phyloP scores from a whole-genome alignment of 1,140 invertebrate species.

The Drosophila malerkotliana region DNA sequence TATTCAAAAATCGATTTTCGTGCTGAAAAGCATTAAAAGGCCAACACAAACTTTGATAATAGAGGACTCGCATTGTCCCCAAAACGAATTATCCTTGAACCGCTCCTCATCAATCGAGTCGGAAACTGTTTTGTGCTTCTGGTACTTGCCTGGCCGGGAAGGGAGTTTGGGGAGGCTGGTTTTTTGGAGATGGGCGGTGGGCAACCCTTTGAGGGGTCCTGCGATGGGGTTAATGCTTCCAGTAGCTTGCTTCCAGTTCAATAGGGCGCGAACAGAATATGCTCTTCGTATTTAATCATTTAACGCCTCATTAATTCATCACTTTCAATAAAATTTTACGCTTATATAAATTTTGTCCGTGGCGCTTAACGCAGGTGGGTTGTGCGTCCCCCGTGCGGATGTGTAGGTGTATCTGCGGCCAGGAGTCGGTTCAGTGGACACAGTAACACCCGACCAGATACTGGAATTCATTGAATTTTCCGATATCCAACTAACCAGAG shows the following conservation, averaged over 20 bases:
- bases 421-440: slow-evolving; percentile 33
- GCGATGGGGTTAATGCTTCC: slow-evolving; percentile 41
- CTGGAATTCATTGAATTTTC: slow-evolving; percentile 23
- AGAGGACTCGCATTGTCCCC: too few species aligned
- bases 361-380: slow-evolving; percentile 41
- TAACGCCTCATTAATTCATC: slow-evolving; percentile 83
- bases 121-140: slow-evolving; percentile 6
- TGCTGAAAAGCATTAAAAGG: too few species aligned
- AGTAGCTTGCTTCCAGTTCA: slow-evolving; percentile 70
- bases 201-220: slow-evolving; percentile 34
- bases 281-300: slow-evolving; percentile 74
- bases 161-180: neutral
- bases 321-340: slow-evolving; percentile 82
- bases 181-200: neutral
- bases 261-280: slow-evolving; percentile 74
- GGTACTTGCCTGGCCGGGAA: neutral
- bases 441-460: slow-evolving; percentile 14
- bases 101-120: neutral
- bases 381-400: slow-evolving; percentile 17
- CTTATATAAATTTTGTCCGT: slow-evolving; percentile 56
- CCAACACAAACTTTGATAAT: too few species aligned
- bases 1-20: too few species aligned
- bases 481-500: neutral
- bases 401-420: slow-evolving; percentile 14
- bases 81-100: too few species aligned